Evolutionary conservation across 2,797 vertebrate genomes (phyloP), one percentile per base, ranked within the genome.

Genomic region (Percopsis omiscomaycus): DNA sequence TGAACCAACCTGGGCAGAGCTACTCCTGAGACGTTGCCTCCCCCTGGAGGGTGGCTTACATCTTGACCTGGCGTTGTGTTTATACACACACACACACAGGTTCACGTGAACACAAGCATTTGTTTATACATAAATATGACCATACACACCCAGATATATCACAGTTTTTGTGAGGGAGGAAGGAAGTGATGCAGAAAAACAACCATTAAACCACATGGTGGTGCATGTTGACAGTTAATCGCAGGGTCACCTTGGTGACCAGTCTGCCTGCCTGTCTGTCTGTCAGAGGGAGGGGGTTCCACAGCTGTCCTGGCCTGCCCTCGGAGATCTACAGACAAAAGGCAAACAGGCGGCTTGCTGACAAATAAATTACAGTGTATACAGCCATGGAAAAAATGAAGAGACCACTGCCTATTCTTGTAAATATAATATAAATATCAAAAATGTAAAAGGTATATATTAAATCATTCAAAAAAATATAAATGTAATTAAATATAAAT

Each of bases 311-410:
- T 14, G 3, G 16, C 48, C 14, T 53, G 64, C 11, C 59, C 11
- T 8, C 62, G 63, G n/a, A 90, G 80, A 45, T 92, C 88, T 91
- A 69, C 45, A 61, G 49, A 44, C 46, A 51, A 50, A 59, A 0
- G 16, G 27, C 12, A 2, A 11, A 55, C 14, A 32, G 9, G 51
- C 11, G 1, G 22, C 22, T 22, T 22, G 22, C 22, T 22, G 22
- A 22, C 22, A 22, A 22, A 22, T 22, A 22, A 22, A 22, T 22
- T 22, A 22, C 22, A 22, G 22, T 22, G 22, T 22, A 22, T 22
- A 22, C 22, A 22, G 22, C 22, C 22, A 22, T 22, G 22, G 22
- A 22, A 22, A 22, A 22, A 22, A 22, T 22, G 22, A 22, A 22
- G 22, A 22, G 22, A 22, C 22, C 22, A 22, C 22, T 22, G 22